Conservation (phyloP, 1,140 invertebrate species). For the Limonius californicus region DNA sequence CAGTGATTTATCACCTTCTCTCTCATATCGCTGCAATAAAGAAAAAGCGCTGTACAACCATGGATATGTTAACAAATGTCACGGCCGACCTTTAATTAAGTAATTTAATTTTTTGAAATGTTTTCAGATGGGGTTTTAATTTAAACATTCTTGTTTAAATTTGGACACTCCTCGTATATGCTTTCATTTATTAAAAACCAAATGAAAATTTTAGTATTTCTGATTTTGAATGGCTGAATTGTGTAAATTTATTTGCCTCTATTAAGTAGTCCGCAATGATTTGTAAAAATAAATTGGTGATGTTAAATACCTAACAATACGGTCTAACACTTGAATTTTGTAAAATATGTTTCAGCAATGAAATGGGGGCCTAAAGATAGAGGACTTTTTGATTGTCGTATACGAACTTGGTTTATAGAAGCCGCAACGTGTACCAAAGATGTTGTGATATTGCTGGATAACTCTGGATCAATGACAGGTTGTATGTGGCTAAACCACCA, state of each 20-base stretch:
- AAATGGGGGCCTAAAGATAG: constrained; percentile 52
- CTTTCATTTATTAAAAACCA: too few species aligned
- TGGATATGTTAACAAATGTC: too few species aligned
- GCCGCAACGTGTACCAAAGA: constrained; percentile 97
- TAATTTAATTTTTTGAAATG: too few species aligned
- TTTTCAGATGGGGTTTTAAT: too few species aligned
- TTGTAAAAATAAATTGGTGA: background rate
- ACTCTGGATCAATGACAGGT: constrained; percentile 97
- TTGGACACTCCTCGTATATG: too few species aligned
- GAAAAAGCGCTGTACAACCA: too few species aligned
- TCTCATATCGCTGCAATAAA: too few species aligned
- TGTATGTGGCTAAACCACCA: background rate
- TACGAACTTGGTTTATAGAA: constrained; percentile 92
- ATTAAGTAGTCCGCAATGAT: constrained; percentile 78
- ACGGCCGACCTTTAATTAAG: too few species aligned
- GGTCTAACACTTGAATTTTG: too few species aligned
- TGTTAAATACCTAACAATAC: background rate
- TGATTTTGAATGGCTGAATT: constrained; percentile 93
- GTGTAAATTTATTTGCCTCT: constrained; percentile 87
- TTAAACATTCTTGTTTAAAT: too few species aligned
- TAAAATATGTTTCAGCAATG: constrained; percentile 49
- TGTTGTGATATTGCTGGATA: constrained; percentile 92
- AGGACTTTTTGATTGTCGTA: constrained; percentile 81
- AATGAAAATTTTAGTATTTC: constrained; percentile 87
- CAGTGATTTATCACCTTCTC: too few species aligned